Conservation (phyloP, 2,888 invertebrate genomes). For the Germaria angustata region DNA sequence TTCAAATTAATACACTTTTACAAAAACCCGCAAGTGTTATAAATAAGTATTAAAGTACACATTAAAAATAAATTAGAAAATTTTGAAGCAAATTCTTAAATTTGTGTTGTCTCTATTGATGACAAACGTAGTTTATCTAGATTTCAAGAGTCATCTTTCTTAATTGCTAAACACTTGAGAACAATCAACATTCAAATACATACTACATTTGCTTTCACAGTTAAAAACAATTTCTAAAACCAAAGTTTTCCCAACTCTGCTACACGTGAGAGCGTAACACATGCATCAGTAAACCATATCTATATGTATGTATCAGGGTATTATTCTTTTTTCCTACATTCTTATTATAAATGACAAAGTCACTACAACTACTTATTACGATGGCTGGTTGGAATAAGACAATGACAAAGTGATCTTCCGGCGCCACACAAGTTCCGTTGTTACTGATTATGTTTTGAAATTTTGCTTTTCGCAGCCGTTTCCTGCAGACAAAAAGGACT, state of each 20-base stretch:
- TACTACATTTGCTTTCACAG: no score
- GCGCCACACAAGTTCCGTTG: constrained; percentile 69
- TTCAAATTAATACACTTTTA: no score
- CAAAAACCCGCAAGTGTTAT: no score
- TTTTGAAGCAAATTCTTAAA: no score
- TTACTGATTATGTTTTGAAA: constrained; percentile 51
- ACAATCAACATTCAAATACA: no score
- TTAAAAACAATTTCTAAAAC: not conserved
- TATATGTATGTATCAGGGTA: not conserved
- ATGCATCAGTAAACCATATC: not conserved
- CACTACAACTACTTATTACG: constrained; percentile 21
- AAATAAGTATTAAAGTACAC: no score
- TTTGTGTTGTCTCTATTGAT: no score
- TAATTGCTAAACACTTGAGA: no score
- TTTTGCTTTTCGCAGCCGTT: constrained; percentile 58
- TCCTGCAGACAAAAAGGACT: not conserved
- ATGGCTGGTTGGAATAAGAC: constrained; percentile 68
- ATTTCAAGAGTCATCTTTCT: no score
- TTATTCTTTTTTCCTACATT: not conserved
- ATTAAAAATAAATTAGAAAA: no score
- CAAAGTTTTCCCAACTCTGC: not conserved
- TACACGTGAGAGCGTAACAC: not conserved
- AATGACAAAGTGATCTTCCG: constrained; percentile 77
- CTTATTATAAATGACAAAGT: constrained; percentile 31
- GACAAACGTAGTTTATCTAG: no score